phyloP scores from a whole-genome alignment of 1,140 invertebrate species.

The Scylla paramamosain region DNA sequence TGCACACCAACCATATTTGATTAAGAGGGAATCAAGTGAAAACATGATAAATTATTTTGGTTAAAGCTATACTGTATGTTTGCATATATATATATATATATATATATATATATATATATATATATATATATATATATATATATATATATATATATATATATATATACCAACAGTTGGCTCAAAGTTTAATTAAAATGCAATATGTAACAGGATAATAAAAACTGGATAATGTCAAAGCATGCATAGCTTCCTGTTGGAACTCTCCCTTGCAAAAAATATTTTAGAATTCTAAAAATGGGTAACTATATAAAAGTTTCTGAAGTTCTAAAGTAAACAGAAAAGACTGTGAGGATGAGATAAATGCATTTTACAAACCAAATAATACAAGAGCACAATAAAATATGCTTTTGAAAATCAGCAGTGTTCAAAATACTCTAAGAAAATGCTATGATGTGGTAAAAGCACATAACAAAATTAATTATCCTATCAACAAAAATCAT shows the following conservation, averaged over 20 bases:
- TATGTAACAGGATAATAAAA: neutral
- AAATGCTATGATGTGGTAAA: too few species aligned
- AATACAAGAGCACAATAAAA: neutral
- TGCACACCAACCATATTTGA: neutral
- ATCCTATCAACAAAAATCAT: neutral
- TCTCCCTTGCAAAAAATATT: neutral
- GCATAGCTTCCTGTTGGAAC: neutral
- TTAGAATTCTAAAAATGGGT: neutral
- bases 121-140: too few species aligned
- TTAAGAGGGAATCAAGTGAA: neutral
- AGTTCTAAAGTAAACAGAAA: neutral
- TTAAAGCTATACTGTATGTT: constrained; percentile 1
- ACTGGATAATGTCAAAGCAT: neutral
- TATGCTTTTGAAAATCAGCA: neutral
- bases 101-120: too few species aligned
- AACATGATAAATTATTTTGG: neutral
- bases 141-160: too few species aligned
- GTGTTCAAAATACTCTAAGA: neutral
- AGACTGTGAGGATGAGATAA: neutral
- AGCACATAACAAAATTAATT: neutral
- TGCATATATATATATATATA: too few species aligned
- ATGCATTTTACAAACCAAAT: neutral
- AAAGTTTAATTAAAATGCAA: neutral
- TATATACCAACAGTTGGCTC: neutral
- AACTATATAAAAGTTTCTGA: neutral